Evolutionary conservation across 2,888 invertebrate species (phyloP), one percentile per base, ranked within the genome.

Genomic region (Labia minor): DNA sequence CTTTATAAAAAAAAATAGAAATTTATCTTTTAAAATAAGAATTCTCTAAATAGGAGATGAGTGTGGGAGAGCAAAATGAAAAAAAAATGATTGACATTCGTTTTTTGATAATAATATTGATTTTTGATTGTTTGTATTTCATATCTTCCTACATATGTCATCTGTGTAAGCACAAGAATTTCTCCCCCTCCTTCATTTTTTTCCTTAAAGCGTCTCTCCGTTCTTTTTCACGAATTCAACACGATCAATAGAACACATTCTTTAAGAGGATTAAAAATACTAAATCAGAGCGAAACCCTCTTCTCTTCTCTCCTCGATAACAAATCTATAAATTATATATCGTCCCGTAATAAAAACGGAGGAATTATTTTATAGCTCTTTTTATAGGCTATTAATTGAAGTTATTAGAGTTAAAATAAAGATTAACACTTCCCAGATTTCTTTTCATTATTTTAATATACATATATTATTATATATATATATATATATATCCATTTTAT

Each of bases 41-140:
- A 49, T n/a, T n/a, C n/a, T n/a, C 49, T 49, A 49, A 49, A 49
- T 49, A 49, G n/a, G 16, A 49, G 49, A 49, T 49, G 14, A 49
- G 49, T 49, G 49, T 49, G 49, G 26, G 26, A 26, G 26, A 26
- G 26, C 8, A 6, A n/a, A n/a, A n/a, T n/a, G n/a, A n/a, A 33
- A 49, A 49, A n/a, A 49, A 49, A 49, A 49, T 49, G 49, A 49
- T 49, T 49, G 49, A 49, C 49, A 49, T 49, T 49, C 49, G 49
- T 49, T 49, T n/a, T 49, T 49, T 49, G 49, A 49, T 49, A 49
- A 49, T 49, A 49, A 14, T 49, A 49, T 49, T 49, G 49, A 49
- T 49, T 49, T 16, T 11, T 4, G 49, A 49, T 49, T 49, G 49
- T 49, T 49, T 49, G 49, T 16, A n/a, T 49, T 16, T 16, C 49